A percentile compares a stretch with the other conserved stretches of the same genome.
Conservation (phyloP, 92 coral and sea anemone genomes). For the Diadumene lineata region DNA sequence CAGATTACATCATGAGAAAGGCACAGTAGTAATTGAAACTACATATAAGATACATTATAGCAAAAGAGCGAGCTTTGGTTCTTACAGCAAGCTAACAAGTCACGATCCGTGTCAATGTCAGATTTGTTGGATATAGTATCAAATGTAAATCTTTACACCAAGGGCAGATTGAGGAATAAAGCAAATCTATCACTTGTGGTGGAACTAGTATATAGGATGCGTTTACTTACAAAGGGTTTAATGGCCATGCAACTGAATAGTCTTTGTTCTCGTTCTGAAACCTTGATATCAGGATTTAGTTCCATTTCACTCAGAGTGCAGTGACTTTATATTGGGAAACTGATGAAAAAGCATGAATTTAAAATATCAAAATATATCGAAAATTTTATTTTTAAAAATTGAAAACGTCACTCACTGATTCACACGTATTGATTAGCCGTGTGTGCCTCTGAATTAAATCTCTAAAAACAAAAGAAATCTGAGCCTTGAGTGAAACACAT, state of each 20-base stretch:
- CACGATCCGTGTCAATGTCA: conserved; percentile 7
- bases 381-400: too few species aligned
- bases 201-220: not conserved
- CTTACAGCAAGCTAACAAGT: too few species aligned
- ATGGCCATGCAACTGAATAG: not conserved
- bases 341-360: too few species aligned
- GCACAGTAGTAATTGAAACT: not conserved
- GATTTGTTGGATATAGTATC: conserved; percentile 8
- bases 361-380: too few species aligned
- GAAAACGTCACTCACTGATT: not conserved
- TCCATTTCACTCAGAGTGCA: too few species aligned
- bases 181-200: not conserved
- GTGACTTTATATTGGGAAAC: too few species aligned
- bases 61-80: not conserved
- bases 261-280: not conserved
- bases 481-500: not conserved
- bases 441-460: not conserved
- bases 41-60: not conserved
- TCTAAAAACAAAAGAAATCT: not conserved
- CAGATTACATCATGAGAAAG: not conserved
- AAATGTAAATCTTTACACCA: not conserved
- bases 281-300: too few species aligned
- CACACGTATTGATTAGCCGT: not conserved
- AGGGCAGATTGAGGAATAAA: too few species aligned
- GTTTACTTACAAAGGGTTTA: not conserved